phyloP scores from a whole-genome alignment of 92 coral and sea anemone species.

The Isaurus tuberculatus region DNA sequence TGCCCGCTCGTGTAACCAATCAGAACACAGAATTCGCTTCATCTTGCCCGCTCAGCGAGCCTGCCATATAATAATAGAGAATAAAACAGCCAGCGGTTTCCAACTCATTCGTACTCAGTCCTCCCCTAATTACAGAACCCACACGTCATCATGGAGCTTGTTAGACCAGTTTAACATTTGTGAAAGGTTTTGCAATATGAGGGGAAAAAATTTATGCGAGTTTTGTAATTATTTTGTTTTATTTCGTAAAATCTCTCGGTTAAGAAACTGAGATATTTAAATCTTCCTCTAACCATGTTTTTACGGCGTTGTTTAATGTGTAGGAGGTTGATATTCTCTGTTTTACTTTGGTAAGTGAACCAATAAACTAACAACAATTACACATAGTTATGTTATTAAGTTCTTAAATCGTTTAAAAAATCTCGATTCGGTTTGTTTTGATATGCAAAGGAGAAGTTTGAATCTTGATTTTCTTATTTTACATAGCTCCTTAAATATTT shows the following conservation, averaged over 20 bases:
- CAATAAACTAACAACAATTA: not conserved
- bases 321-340: not conserved
- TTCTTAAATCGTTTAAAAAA: not conserved
- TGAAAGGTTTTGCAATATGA: conserved; percentile 42
- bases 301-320: not conserved
- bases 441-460: not conserved
- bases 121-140: not conserved
- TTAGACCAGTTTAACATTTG: conserved; percentile 11
- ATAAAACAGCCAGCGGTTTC: conserved; percentile 37
- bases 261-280: conserved; percentile 17
- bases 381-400: not conserved
- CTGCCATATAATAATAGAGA: no score
- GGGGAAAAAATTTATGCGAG: not conserved
- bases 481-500: not conserved
- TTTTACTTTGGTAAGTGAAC: conserved; percentile 39
- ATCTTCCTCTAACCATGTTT: not conserved
- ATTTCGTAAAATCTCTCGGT: conserved; percentile 44
- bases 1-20: no score
- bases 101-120: conserved; percentile 16
- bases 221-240: conserved; percentile 44
- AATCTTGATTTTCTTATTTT: not conserved
- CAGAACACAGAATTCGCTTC: no score
- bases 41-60: no score
- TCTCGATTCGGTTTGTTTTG: not conserved
- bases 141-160: conserved; percentile 48